phyloP scores from a whole-genome alignment of 92 coral and sea anemone species.

The Zoanthus sansibaricus region DNA sequence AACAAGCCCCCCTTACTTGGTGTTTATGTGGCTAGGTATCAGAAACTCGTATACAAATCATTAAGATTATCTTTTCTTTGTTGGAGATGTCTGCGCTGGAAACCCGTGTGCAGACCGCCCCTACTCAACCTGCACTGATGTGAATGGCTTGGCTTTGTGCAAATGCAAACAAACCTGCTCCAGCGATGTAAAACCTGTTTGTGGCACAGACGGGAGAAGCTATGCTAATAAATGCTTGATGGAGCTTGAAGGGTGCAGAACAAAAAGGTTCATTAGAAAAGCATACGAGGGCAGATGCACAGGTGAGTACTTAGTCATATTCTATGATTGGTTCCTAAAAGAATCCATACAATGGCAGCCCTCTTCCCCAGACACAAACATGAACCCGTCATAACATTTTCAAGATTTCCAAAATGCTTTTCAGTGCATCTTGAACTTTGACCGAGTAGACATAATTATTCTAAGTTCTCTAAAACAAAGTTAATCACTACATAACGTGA shows the following conservation, averaged over 20 bases:
- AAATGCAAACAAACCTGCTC: neutral
- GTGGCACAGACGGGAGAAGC: conserved; percentile 8
- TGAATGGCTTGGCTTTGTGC: neutral
- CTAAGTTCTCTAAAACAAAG: no score
- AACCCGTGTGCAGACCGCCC: conserved; percentile 25
- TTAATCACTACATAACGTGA: no score
- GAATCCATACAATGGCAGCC: no score
- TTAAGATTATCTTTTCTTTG: neutral
- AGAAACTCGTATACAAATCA: neutral
- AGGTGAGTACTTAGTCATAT: neutral
- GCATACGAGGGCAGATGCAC: conserved; percentile 8
- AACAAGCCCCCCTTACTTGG: no score
- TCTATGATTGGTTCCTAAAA: neutral
- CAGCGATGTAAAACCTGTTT: neutral
- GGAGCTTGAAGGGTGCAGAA: neutral
- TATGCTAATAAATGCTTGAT: conserved; percentile 5
- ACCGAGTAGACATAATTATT: no score
- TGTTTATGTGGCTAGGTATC: no score
- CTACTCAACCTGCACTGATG: conserved; percentile 12
- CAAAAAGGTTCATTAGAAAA: neutral
- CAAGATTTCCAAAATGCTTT: no score
- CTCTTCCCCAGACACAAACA: no score
- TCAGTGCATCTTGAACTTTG: no score
- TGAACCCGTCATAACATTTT: no score
- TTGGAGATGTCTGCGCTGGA: conserved; percentile 6